Evolutionary conservation across 2,888 invertebrate genomes (phyloP), one percentile per base, ranked within the genome.

Genomic region (Nephrotoma flavescens): DNA sequence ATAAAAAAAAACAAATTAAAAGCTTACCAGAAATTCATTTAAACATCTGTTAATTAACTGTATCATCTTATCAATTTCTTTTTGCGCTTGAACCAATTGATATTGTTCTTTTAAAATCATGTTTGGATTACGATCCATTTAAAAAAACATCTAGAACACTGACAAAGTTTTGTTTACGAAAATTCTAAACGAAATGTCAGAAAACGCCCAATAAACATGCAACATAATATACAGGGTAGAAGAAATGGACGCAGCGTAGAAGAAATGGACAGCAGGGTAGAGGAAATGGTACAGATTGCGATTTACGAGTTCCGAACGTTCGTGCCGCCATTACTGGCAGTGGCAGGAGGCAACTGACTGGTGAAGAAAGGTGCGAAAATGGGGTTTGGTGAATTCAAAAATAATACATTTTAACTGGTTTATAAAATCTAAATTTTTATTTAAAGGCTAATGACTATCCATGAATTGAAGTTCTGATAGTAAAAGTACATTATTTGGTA

Each of bases 391-490:
- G n/a, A 31, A 31, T 31, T 1, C 31, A 31, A 31, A 52, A 2
- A 31, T 2, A 31, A 71, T 19, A 31, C 9, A 3, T 31, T 71
- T 71, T 71, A 2, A 31, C 15, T 15, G 5, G 0, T 15, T 31
- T 15, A 71, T 9, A 31, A 71, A 71, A 71, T 71, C 5, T 15
- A 57, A 3, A 15, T 57, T 6, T 71, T 71, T 71, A 71, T 15
- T 52, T 31, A 71, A 71, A 19, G 19, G 2, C 86, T 86, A 96
- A 91, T 97, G 96, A 89, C 95, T 96, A 91, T 99, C 99, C 96
- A 98, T 97, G 91, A 98, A 99, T 90, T 97, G 97, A 88, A 98
- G 92, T 88, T 99, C 98, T 0, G 98, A 98, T 42, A 98, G 92
- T 84, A 99, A 92, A 47, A 99, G 92, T 86, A 98, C 93, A 4